These are phyloP conservation scores for Picus viridis DNA, from an alignment of 2,797 vertebrate genomes.

Conservation along the genomic window DNA sequence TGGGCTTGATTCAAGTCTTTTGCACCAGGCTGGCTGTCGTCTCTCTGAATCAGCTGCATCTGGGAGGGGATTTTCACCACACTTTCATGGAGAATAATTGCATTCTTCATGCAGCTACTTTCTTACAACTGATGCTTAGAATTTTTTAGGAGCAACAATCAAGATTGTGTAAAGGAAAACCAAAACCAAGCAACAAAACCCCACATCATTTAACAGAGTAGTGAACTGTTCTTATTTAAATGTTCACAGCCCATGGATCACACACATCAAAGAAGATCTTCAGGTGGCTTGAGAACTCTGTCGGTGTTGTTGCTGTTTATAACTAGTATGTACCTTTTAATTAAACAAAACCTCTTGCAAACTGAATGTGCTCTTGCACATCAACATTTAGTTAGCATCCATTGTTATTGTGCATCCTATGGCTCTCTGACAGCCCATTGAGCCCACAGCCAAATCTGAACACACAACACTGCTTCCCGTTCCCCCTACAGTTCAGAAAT, in stretches of 20 bases:
- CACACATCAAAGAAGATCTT: slow-evolving; percentile 64
- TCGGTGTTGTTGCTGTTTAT: slow-evolving; percentile 71
- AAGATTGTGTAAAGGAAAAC: slow-evolving; percentile 33
- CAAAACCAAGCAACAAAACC: background rate
- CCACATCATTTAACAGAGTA: background rate
- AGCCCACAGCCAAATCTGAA: slow-evolving; percentile 48
- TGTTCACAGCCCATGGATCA: slow-evolving; percentile 54
- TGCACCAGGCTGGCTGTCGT: background rate
- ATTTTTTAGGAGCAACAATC: slow-evolving; percentile 51
- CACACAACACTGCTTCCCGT: background rate
- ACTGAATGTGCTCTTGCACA: slow-evolving; percentile 80
- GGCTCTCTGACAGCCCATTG: slow-evolving; percentile 37
- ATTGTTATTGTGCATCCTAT: slow-evolving; percentile 67
- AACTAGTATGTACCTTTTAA: slow-evolving; percentile 82
- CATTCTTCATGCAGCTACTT: background rate
- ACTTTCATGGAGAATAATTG: background rate
- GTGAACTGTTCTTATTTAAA: slow-evolving; percentile 50
- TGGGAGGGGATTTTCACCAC: background rate
- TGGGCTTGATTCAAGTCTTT: background rate
- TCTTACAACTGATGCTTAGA: background rate
- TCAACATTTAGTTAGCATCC: slow-evolving; percentile 75
- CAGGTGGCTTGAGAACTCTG: slow-evolving; percentile 53
- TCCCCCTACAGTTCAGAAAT: slow-evolving; percentile 10
- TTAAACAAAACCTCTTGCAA: slow-evolving; percentile 80
- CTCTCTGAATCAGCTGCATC: background rate